Evolutionary conservation across 2,113 vertebrate species (phyloP).

Genomic region (Pandion haliaetus): DNA sequence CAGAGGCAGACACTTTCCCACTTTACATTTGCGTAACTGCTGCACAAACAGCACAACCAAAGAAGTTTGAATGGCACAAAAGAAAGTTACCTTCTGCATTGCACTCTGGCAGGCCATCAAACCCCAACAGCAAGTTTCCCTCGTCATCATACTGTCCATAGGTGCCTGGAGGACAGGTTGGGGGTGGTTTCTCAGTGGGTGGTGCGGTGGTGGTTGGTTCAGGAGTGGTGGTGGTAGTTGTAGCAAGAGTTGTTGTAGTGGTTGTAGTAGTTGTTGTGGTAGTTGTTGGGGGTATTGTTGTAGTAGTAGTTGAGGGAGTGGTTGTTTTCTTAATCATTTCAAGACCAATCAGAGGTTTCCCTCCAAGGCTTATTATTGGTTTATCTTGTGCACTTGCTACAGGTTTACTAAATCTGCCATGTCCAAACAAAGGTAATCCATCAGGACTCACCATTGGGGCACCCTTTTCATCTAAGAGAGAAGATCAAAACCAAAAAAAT

Average conservation of each 20-base stretch:
- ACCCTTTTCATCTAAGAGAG: slow-evolving; percentile 84
- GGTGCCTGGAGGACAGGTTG: slow-evolving; percentile 90
- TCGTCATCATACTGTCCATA: slow-evolving; percentile 79
- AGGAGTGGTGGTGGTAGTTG: slow-evolving; percentile 71
- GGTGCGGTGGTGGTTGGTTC: slow-evolving; percentile 73
- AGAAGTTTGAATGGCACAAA: background rate
- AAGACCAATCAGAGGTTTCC: slow-evolving; percentile 90
- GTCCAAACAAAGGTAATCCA: slow-evolving; percentile 92
- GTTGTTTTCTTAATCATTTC: slow-evolving; percentile 82
- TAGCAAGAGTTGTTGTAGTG: slow-evolving; percentile 66
- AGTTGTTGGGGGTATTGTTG: slow-evolving; percentile 61
- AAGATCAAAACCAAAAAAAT: background rate
- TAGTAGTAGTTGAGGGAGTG: slow-evolving; percentile 58
- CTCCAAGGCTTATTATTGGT: slow-evolving; percentile 88
- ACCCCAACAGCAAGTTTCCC: slow-evolving; percentile 80
- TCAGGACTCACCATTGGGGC: slow-evolving; percentile 91
- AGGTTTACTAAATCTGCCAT: slow-evolving; percentile 88
- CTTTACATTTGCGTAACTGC: background rate
- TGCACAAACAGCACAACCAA: background rate
- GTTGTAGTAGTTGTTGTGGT: slow-evolving; percentile 66
- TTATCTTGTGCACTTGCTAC: slow-evolving; percentile 92
- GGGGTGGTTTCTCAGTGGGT: slow-evolving; percentile 65
- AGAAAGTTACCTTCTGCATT: slow-evolving; percentile 84
- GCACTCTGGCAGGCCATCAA: slow-evolving; percentile 84
- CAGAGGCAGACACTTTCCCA: background rate